A percentile compares a stretch with the other conserved stretches of the same genome.
These are phyloP conservation scores for Acanthosepion lycidas DNA, from an alignment of 2,888 invertebrate species.

Conservation along the genomic window DNA sequence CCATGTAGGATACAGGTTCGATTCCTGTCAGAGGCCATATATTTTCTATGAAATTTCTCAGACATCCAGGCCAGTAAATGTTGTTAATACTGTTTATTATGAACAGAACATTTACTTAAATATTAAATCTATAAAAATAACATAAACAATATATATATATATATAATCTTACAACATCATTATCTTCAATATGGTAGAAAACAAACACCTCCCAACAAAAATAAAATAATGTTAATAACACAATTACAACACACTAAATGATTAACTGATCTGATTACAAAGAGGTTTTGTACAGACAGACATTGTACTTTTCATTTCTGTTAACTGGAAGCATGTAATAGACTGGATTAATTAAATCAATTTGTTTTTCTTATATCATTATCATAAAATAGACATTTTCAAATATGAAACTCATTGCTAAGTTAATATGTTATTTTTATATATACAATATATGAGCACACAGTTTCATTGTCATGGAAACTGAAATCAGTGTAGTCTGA, in stretches of 20 bases:
- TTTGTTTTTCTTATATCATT: not conserved
- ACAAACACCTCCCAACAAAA: not conserved
- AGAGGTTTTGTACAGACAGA: not conserved
- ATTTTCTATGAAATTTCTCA: too few relatives aligned
- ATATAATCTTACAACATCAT: not conserved
- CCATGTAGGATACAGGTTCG: too few relatives aligned
- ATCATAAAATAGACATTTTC: not conserved
- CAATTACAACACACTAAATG: not conserved
- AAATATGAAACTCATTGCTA: not conserved
- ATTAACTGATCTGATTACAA: conserved; percentile 1
- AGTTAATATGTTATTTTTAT: not conserved
- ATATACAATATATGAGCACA: too few relatives aligned
- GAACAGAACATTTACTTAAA: too few relatives aligned
- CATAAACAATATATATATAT: too few relatives aligned
- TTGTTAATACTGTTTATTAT: too few relatives aligned
- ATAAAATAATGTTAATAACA: not conserved
- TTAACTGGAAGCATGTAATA: not conserved
- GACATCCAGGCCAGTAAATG: too few relatives aligned
- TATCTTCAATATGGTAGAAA: not conserved
- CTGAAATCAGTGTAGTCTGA: too few relatives aligned
- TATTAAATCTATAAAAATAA: too few relatives aligned
- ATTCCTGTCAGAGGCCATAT: too few relatives aligned
- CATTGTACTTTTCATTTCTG: not conserved
- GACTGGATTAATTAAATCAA: not conserved
- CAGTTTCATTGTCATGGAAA: too few relatives aligned